Conservation (phyloP, 1,140 invertebrate genomes). For the Musca vetustissima region DNA sequence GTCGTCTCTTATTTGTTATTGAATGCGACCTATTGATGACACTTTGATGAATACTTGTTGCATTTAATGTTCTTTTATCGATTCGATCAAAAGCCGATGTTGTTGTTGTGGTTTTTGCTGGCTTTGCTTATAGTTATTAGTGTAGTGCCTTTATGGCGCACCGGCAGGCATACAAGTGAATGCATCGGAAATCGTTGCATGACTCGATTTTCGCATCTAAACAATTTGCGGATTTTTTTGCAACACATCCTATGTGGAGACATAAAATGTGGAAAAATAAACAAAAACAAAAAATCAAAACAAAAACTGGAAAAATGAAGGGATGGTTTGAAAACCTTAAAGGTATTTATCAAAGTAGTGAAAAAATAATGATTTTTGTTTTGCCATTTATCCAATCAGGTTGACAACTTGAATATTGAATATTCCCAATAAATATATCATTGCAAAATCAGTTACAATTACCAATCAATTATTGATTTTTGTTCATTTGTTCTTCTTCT, state of each 20-base stretch:
- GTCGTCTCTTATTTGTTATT: neutral
- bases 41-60: constrained; percentile 21
- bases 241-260: neutral
- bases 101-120: neutral
- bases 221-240: too few species aligned
- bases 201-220: constrained; percentile 19
- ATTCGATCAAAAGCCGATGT: neutral
- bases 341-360: neutral
- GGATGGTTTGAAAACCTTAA: constrained; percentile 4
- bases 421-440: constrained; percentile 3
- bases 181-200: constrained; percentile 18
- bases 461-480: constrained; percentile 12
- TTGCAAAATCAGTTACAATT: constrained; percentile 17
- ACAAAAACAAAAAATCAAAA: neutral
- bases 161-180: too few species aligned
- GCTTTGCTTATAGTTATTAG: neutral
- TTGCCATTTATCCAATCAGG: neutral
- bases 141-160: neutral
- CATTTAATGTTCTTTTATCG: constrained; percentile 4
- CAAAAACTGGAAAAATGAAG: constrained; percentile 6
- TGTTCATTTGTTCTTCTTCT: neutral
- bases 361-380: neutral
- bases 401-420: neutral
- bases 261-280: neutral
- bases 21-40: constrained; percentile 21